phyloP scores from a whole-genome alignment of 2,888 invertebrate genomes.

The Phrixothrix hirtus region DNA sequence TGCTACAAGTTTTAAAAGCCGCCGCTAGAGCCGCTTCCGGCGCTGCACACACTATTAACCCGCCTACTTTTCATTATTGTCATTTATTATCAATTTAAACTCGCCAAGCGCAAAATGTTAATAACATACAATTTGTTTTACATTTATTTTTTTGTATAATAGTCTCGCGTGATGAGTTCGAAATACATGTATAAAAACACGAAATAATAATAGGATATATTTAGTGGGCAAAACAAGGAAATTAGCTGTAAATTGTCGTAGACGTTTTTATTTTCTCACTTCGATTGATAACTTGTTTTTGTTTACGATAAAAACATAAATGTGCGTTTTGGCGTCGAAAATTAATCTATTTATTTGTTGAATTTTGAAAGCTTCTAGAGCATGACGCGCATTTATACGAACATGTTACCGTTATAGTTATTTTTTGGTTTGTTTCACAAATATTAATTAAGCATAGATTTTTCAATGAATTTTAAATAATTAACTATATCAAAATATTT shows the following conservation, averaged over 20 bases:
- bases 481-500: too few relatives aligned
- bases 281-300: constrained; percentile 2
- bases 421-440: too few relatives aligned
- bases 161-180: constrained; percentile 43
- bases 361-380: too few relatives aligned
- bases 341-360: too few relatives aligned
- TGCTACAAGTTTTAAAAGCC: constrained; percentile 43
- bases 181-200: constrained; percentile 37
- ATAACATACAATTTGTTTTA: constrained; percentile 55
- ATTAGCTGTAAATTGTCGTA: constrained; percentile 41
- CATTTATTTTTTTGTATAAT: constrained; percentile 42
- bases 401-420: too few relatives aligned
- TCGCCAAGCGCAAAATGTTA: constrained; percentile 55
- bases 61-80: constrained; percentile 56
- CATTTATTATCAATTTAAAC: constrained; percentile 57
- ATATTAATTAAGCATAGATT: neutral
- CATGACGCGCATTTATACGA: too few relatives aligned
- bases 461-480: too few relatives aligned
- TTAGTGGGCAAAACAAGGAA: constrained; percentile 42
- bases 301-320: neutral
- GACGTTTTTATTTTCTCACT: constrained; percentile 20
- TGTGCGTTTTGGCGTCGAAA: too few relatives aligned
- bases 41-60: constrained; percentile 48
- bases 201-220: constrained; percentile 37
- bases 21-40: constrained; percentile 50